Evolutionary conservation across 2,888 invertebrate genomes (phyloP).

Genomic region (Pharmacophagus antenor): DNA sequence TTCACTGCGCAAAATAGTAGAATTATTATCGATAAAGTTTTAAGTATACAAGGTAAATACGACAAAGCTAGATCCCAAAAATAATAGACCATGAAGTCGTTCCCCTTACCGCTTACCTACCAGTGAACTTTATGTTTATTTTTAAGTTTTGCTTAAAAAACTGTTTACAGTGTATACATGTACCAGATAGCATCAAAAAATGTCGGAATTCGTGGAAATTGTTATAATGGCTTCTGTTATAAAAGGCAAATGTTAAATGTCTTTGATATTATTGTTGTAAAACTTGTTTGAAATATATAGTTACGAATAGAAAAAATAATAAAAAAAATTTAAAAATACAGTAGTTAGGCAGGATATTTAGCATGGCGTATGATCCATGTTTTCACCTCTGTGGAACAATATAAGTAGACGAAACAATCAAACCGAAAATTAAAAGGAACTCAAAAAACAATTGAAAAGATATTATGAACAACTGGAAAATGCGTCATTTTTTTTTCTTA

Average conservation of each 20-base stretch:
- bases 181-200: neutral
- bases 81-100: neutral
- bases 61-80: neutral
- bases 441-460: too few species aligned
- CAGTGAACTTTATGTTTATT: neutral
- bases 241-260: neutral
- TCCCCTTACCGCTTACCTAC: neutral
- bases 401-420: neutral
- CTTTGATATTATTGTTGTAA: neutral
- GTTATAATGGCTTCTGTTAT: neutral
- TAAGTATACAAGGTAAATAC: neutral
- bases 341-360: too few species aligned
- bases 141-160: neutral
- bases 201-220: neutral
- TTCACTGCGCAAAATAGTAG: too few species aligned
- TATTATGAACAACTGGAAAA: neutral
- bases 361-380: too few species aligned
- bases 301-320: neutral
- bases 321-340: neutral
- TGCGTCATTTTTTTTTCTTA: too few species aligned
- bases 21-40: neutral
- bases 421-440: too few species aligned
- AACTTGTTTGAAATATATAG: neutral
- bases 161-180: neutral
- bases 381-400: neutral